phyloP scores from a whole-genome alignment of 2,888 invertebrate species.

The Thymelicus acteon region DNA sequence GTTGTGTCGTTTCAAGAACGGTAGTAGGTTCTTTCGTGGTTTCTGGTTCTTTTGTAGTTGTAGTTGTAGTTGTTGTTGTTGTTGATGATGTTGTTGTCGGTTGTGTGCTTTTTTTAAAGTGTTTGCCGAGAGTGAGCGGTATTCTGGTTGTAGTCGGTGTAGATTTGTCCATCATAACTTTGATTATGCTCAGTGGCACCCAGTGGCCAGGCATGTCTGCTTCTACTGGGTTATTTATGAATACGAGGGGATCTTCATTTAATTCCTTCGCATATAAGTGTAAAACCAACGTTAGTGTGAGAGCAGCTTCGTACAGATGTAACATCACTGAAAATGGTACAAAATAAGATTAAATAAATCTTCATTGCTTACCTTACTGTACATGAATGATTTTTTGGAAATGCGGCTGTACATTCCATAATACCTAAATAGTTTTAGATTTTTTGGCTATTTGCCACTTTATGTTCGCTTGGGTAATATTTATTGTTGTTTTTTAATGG shows the following conservation, averaged over 20 bases:
- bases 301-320: slow-evolving; percentile 14
- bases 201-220: slow-evolving; percentile 63
- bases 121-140: neutral
- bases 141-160: neutral
- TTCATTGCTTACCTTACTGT: too few relatives aligned
- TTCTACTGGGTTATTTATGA: slow-evolving; percentile 62
- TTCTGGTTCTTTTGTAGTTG: slow-evolving; percentile 15
- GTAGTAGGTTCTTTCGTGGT: slow-evolving; percentile 10
- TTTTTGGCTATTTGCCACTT: too few relatives aligned
- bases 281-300: slow-evolving; percentile 16
- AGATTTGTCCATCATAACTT: slow-evolving; percentile 44
- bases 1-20: slow-evolving; percentile 16
- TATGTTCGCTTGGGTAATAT: too few relatives aligned
- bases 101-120: neutral
- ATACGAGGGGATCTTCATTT: slow-evolving; percentile 54
- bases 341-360: too few relatives aligned
- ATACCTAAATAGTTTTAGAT: too few relatives aligned
- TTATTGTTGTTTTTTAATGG: too few relatives aligned
- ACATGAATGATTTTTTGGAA: too few relatives aligned
- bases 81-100: slow-evolving; percentile 7
- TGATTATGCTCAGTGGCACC: slow-evolving; percentile 59
- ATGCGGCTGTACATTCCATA: too few relatives aligned
- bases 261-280: slow-evolving; percentile 27
- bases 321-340: slow-evolving; percentile 24
- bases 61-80: neutral